Percentiles rank a stretch among this genome's conserved stretches.
Evolutionary conservation across 2,113 vertebrate species (phyloP).

Genomic region (Oophaga pumilio): DNA sequence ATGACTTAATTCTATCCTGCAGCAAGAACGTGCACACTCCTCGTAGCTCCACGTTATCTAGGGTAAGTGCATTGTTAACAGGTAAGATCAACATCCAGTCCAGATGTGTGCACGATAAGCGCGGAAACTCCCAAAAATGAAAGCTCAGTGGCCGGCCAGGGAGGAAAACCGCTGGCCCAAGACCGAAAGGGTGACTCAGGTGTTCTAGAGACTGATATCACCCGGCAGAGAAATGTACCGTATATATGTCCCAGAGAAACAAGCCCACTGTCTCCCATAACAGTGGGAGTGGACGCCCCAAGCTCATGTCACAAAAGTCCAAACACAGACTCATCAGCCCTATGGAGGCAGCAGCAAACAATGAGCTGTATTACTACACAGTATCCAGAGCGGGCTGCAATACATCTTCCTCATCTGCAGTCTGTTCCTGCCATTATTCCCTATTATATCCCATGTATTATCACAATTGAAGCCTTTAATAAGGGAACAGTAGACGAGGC

Average conservation of each 20-base stretch:
- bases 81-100: conserved; percentile 7
- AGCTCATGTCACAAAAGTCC: background rate
- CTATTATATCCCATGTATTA: background rate
- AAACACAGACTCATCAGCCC: background rate
- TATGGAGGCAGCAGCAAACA: background rate
- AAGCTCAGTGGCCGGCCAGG: background rate
- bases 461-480: too few relatives aligned
- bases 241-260: background rate
- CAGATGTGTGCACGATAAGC: background rate
- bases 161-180: background rate
- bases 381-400: background rate
- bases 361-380: background rate
- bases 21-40: background rate
- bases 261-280: background rate
- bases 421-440: background rate
- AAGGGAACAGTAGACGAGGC: too few relatives aligned
- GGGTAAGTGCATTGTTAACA: background rate
- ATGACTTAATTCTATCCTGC: too few relatives aligned
- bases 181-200: conserved; percentile 1
- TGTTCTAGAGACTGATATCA: conserved; percentile 22
- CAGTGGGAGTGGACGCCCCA: background rate
- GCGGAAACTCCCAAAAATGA: conserved; percentile 1
- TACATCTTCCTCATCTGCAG: background rate
- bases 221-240: background rate
- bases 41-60: background rate